Evolutionary conservation across 2,113 vertebrate species (phyloP).

Genomic region (Dromiciops gliroides): DNA sequence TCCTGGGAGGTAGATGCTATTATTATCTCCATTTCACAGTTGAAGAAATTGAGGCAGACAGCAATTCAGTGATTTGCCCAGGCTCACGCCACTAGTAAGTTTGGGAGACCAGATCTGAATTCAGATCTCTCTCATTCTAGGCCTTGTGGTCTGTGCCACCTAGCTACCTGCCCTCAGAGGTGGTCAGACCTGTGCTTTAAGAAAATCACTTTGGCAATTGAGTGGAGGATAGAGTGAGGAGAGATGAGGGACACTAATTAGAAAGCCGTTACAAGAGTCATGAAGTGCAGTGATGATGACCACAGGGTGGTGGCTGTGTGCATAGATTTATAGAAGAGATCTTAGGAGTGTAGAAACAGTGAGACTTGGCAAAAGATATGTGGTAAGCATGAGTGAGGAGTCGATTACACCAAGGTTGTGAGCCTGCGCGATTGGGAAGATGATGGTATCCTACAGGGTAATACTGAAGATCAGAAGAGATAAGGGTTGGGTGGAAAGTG

Average conservation of each 20-base stretch:
- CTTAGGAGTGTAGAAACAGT: neutral
- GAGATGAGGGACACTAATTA: neutral
- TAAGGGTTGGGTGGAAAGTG: neutral
- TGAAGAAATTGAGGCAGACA: neutral
- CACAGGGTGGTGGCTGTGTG: neutral
- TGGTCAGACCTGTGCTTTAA: neutral
- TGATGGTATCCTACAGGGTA: neutral
- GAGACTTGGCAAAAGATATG: neutral
- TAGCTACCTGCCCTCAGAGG: neutral
- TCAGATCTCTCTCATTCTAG: neutral
- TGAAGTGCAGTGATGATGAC: neutral
- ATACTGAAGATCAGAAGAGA: neutral
- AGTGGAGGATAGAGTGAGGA: neutral
- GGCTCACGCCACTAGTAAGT: neutral
- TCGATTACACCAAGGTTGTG: neutral
- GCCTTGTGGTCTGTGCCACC: neutral
- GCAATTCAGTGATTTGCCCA: neutral
- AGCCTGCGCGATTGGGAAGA: neutral
- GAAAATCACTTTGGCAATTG: neutral
- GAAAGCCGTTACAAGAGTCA: neutral
- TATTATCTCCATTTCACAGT: neutral
- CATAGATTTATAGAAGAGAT: neutral
- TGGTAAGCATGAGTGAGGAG: neutral
- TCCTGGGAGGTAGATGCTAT: neutral
- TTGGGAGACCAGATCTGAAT: neutral